These are phyloP conservation scores for Ceyx melanurus DNA, from an alignment of 2,113 vertebrate species.

Conservation along the genomic window DNA sequence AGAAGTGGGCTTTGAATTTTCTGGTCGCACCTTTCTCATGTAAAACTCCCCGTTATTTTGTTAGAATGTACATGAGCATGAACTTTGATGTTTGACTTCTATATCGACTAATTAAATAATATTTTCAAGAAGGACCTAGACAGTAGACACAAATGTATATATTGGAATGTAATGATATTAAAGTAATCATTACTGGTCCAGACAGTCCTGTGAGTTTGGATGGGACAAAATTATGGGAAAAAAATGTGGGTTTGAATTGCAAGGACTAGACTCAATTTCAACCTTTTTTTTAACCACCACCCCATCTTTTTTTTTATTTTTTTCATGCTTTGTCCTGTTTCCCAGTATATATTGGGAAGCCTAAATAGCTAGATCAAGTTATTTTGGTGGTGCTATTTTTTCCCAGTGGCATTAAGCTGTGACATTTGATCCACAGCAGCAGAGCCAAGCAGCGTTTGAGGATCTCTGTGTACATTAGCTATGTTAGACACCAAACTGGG, in stretches of 20 bases:
- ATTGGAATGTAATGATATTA: not conserved
- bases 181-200: not conserved
- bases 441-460: not conserved
- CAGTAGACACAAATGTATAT: not conserved
- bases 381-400: slow-evolving; percentile 31
- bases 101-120: not conserved
- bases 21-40: not conserved
- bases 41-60: not conserved
- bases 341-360: not conserved
- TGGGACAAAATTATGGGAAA: not conserved
- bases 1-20: not conserved
- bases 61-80: not conserved
- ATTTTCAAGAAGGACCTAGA: not conserved
- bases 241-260: not conserved
- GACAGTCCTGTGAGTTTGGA: not conserved
- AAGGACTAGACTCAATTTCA: not conserved
- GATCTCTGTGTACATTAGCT: not conserved
- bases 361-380: slow-evolving; percentile 13
- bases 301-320: not conserved
- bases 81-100: not conserved
- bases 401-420: not conserved
- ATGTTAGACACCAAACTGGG: not conserved
- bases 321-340: not conserved
- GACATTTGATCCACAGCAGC: slow-evolving; percentile 9
- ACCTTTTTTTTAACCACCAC: not conserved